Base-by-base conservation (phyloP, 2,888 invertebrate genomes). In the Cosmorhoe ocellata region DNA sequence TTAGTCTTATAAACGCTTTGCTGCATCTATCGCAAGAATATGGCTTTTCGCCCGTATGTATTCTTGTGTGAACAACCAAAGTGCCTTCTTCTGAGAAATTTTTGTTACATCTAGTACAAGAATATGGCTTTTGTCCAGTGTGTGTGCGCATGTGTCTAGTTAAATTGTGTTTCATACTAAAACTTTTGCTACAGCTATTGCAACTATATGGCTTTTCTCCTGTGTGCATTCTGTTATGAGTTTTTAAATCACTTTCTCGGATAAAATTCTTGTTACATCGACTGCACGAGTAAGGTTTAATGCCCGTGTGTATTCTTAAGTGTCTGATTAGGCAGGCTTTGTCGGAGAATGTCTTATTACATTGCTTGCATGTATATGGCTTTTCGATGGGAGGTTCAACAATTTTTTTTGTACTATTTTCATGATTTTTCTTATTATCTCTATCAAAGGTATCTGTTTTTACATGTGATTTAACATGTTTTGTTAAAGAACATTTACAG, bases 31-130 rank as follows among this genome's bases (percentile, higher is more conserved):
- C 42, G 12, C 51, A 52, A 1, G 38, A 14, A n/a, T 30, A 52
- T 1, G 51, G 39, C 11, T 46, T 52, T 12, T 52, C 51, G n/a
- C 42, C 47, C 1, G 47, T 52, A 12, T 52, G 51, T 2, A 43
- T 41, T 14, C 40, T 7, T 4, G 18, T 45, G 7, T 51, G 51
- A 5, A 31, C 24, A 3, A 37, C 27, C 10, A 51, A 22, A 5
- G 45, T 41, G 0, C 40, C 41, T 37, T 41, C 37, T 1, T 46
- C 40, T 0, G 39, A 18, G 32, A 51, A 51, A 3, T 30, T 32
- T 46, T 51, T 51, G 3, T 41, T 45, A 31, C 51, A 51, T 10
- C 32, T 36, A 7, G 22, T 28, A 11, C 51, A 51, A 0, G 37
- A 2, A 28, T 28, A 51, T 13, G 51, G 41, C 9, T 46, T 51